Percentiles rank a stretch among this genome's conserved stretches.
Conservation (phyloP, 2,888 invertebrate species). For the Ophion ellenae region DNA sequence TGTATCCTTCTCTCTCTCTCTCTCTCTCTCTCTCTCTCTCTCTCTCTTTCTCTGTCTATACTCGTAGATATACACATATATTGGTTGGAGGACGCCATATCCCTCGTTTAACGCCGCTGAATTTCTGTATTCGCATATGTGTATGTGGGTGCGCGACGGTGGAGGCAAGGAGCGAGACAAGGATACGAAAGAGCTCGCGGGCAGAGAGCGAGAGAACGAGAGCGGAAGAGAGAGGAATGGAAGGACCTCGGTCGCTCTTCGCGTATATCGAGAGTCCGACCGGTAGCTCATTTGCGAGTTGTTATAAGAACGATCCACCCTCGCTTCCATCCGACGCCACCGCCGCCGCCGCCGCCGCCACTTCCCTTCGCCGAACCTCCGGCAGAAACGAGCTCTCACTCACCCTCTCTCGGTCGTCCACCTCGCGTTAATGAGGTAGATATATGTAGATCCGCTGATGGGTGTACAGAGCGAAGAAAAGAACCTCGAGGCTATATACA, state of each 20-base stretch:
- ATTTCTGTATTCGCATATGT: constrained; percentile 35
- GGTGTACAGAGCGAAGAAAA: constrained; percentile 41
- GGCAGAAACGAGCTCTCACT: constrained; percentile 53
- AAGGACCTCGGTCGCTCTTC: constrained; percentile 38
- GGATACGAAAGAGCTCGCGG: neutral
- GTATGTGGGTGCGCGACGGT: neutral
- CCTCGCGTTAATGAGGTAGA: constrained; percentile 67
- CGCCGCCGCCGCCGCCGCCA: neutral
- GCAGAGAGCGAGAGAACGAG: constrained; percentile 18
- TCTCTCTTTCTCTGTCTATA: neutral
- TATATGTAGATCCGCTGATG: constrained; percentile 46
- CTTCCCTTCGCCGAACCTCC: constrained; percentile 2
- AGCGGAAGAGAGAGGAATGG: constrained; percentile 39
- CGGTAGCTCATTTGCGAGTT: constrained; percentile 68
- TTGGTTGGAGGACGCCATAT: neutral
- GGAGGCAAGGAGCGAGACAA: constrained; percentile 20
- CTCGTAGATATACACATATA: neutral
- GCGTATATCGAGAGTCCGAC: constrained; percentile 65
- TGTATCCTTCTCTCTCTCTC: neutral
- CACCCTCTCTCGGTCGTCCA: constrained; percentile 58
- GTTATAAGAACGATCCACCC: constrained; percentile 61
- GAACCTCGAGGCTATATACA: constrained; percentile 34
- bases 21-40: neutral
- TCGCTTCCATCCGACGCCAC: constrained; percentile 48
- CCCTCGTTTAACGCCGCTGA: constrained; percentile 40